Evolutionary conservation across 2,113 vertebrate species (phyloP).

Genomic region (Pelecanus crispus): DNA sequence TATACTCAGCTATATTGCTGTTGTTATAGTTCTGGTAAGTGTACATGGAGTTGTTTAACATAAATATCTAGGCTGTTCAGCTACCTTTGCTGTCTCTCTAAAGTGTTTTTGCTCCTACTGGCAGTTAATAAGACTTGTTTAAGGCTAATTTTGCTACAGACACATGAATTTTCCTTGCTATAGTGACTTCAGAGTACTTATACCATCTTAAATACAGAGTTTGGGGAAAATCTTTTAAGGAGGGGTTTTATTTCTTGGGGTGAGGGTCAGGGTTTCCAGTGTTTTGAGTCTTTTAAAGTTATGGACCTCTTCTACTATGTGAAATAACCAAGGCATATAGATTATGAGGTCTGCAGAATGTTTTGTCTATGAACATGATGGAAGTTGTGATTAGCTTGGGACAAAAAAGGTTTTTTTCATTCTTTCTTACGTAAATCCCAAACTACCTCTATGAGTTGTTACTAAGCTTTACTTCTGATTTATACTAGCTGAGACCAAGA

Average conservation of each 20-base stretch:
- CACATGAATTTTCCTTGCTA: background rate
- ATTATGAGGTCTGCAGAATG: background rate
- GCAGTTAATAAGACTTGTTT: background rate
- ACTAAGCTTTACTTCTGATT: background rate
- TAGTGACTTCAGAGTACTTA: background rate
- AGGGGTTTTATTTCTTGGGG: rapidly evolving
- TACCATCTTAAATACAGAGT: background rate
- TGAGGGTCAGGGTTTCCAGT: background rate
- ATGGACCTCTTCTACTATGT: background rate
- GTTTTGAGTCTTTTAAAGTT: background rate
- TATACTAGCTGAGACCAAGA: background rate
- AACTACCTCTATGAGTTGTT: background rate
- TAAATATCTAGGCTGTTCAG: background rate
- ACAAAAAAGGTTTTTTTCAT: background rate
- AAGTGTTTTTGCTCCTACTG: background rate
- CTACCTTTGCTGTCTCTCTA: background rate
- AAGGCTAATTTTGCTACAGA: background rate
- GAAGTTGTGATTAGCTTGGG: background rate
- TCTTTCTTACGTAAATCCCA: background rate
- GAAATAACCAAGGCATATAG: background rate
- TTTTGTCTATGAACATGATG: background rate
- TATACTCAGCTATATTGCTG: background rate
- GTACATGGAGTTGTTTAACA: background rate
- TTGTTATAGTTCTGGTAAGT: background rate
- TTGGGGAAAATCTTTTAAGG: background rate